A percentile compares a stretch with the other conserved stretches of the same genome.
Evolutionary conservation across 2,113 vertebrate species (phyloP).

Genomic region (Scolopax mira): DNA sequence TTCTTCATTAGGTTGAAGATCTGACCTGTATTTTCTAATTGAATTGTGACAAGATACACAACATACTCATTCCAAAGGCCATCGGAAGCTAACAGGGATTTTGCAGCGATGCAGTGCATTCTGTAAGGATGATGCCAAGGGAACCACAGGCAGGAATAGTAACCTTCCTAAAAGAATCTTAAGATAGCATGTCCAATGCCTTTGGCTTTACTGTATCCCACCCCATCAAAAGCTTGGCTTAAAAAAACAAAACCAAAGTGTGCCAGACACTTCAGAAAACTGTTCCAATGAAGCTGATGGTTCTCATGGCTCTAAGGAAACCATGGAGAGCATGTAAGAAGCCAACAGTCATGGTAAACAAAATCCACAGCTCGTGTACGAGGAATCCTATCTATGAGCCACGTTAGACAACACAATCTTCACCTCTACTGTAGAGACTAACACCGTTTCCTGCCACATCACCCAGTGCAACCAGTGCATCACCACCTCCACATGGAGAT

Average conservation of each 20-base stretch:
- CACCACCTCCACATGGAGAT: background rate
- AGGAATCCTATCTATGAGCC: background rate
- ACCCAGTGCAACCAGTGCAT: rapidly evolving
- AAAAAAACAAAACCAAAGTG: background rate
- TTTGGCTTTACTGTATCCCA: background rate
- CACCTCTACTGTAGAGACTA: background rate
- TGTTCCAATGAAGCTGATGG: background rate
- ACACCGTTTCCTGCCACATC: background rate
- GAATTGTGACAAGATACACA: background rate
- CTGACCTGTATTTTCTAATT: background rate
- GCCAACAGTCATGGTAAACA: background rate
- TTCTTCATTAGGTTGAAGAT: background rate
- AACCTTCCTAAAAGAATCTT: background rate
- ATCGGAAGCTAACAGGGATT: background rate
- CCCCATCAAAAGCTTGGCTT: background rate
- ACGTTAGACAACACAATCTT: background rate
- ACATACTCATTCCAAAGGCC: background rate
- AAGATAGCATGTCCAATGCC: background rate
- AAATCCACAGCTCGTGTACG: background rate
- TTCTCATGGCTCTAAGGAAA: background rate
- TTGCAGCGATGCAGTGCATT: slow-evolving; percentile 15
- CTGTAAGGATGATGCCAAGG: background rate
- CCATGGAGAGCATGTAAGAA: rapidly evolving
- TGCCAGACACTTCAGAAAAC: background rate
- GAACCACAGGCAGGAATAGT: slow-evolving; percentile 2